phyloP scores from a whole-genome alignment of 2,797 vertebrate species.

The Florisuga fusca region DNA sequence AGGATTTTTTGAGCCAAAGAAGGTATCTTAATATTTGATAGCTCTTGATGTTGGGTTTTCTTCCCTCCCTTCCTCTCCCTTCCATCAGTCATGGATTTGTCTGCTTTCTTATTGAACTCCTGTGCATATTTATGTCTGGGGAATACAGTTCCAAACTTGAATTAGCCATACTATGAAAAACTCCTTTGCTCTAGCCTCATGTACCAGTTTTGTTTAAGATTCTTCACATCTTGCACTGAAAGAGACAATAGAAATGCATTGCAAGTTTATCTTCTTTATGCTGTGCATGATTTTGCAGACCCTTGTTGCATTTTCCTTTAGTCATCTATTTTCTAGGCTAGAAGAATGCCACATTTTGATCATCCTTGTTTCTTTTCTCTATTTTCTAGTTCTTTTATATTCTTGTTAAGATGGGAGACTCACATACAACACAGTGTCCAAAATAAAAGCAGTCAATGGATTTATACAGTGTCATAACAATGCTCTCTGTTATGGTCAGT shows the following conservation, averaged over 20 bases:
- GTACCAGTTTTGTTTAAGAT: not conserved
- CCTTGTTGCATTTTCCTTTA: not conserved
- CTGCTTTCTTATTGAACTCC: slow-evolving; percentile 8
- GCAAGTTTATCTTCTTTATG: not conserved
- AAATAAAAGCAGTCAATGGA: not conserved
- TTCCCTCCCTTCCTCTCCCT: not conserved
- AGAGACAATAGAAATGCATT: not conserved
- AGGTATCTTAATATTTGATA: slow-evolving; percentile 20
- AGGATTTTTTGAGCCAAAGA: not conserved
- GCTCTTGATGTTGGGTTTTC: not conserved
- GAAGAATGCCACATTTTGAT: not conserved
- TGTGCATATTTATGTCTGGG: not conserved
- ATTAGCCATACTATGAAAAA: not conserved
- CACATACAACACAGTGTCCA: not conserved
- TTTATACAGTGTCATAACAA: not conserved
- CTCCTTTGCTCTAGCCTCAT: not conserved
- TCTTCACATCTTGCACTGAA: not conserved
- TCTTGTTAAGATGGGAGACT: not conserved
- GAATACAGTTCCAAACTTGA: not conserved
- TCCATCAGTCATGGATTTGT: not conserved
- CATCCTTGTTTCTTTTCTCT: not conserved
- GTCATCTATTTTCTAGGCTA: not conserved
- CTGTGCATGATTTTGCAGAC: not conserved
- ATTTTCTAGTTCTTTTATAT: not conserved
- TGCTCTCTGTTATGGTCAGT: not conserved